Evolutionary conservation across 2,797 vertebrate species (phyloP), one percentile per base, ranked within the genome.

Genomic region (Coracias cyanogaster): DNA sequence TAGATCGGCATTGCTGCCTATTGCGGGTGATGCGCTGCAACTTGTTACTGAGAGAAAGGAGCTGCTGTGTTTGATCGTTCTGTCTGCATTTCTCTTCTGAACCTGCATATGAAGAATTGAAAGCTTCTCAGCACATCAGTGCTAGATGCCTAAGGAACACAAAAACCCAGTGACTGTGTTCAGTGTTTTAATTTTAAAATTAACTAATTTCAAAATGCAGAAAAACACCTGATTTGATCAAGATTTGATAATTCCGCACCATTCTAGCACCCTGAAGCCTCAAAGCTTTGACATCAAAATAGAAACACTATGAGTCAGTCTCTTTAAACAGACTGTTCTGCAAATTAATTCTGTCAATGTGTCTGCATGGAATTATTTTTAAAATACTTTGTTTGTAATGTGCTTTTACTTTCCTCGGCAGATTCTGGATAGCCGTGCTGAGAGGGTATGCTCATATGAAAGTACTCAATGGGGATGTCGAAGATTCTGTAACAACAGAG

Each of bases 391-490:
- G 8, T 49, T 84, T 82, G 9, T 48, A 60, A 80, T 9, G 8
- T 3, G 5, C 15, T 74, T 86, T 51, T 73, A 22, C 22, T 73
- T 89, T 73, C 52, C 52, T 39, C 9, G 25, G 31, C 85, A 79
- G 61, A 18, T 71, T 83, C 69, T 39, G 37, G 54, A 15, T 21
- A 67, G 57, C 64, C 7, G 3, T 77, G 39, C 39, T 81, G 72
- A 71, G 67, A 62, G 16, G n/a, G 6, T 12, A 12, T 45, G 41
- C 60, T 86, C 49, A 16, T 37, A 14, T 39, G 74, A 48, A 61
- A 62, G 43, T 15, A 16, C 18, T 3, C 0, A 0, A 26, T 61
- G 41, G 9, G 26, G 33, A 55, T 55, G 48, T 64, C 1, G 10
- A 60, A 31, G 28, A 37, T 55, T 41, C 35, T 80, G 37, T 55